Evolutionary conservation across 2,888 invertebrate species (phyloP).

Genomic region (Drosophila limbata): DNA sequence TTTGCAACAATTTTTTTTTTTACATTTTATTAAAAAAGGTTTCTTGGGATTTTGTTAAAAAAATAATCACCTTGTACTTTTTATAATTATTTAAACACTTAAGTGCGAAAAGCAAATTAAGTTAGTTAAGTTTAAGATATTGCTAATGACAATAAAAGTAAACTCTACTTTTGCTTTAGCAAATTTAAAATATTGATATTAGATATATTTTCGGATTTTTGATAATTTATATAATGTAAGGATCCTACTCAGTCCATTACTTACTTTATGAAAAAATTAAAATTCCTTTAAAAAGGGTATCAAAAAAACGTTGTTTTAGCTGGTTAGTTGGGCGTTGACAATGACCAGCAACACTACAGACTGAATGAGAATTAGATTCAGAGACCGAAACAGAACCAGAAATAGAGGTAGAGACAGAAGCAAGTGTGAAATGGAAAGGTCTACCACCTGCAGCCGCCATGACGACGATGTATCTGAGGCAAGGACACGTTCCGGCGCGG

Average conservation of each 20-base stretch:
- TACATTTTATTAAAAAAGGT: too few relatives aligned
- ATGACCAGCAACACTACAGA: slow-evolving; percentile 33
- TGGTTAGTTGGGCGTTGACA: slow-evolving; percentile 32
- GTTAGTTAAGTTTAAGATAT: too few relatives aligned
- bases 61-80: too few relatives aligned
- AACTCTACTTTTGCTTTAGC: not conserved
- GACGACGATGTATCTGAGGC: slow-evolving; percentile 48
- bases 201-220: too few relatives aligned
- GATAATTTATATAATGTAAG: not conserved
- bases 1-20: too few relatives aligned
- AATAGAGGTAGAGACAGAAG: slow-evolving; percentile 1
- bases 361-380: slow-evolving; percentile 11
- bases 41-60: too few relatives aligned
- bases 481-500: slow-evolving; percentile 42
- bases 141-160: too few relatives aligned
- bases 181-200: not conserved
- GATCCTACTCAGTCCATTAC: too few relatives aligned
- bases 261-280: not conserved
- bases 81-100: too few relatives aligned
- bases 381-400: slow-evolving; percentile 9
- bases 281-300: slow-evolving; percentile 5
- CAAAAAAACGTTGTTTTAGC: slow-evolving; percentile 1
- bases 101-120: not conserved
- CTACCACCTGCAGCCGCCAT: slow-evolving; percentile 56
- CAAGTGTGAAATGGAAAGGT: slow-evolving; percentile 48